Conservation (phyloP, 2,797 vertebrate genomes). For the Menidia menidia region DNA sequence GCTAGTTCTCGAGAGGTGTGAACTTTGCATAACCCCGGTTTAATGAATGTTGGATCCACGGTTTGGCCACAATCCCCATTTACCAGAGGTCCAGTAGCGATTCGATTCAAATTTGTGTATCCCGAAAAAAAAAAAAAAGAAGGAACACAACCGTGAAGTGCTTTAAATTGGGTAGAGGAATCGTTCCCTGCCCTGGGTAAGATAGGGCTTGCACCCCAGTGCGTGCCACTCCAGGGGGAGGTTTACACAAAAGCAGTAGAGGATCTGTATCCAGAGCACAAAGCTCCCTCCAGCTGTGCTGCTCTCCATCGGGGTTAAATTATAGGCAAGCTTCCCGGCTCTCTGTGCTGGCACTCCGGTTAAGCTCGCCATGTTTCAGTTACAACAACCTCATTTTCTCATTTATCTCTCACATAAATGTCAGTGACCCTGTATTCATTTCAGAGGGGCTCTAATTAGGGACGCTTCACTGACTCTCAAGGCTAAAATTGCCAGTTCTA, state of each 20-base stretch:
- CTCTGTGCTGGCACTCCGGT: conserved; percentile 38
- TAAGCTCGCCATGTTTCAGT: conserved; percentile 37
- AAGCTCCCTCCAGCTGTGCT: conserved; percentile 65
- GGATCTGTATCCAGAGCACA: conserved; percentile 63
- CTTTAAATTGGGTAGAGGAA: conserved; percentile 42
- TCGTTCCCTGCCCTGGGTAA: conserved; percentile 35
- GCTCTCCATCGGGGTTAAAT: conserved; percentile 59
- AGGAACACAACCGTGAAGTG: conserved; percentile 14
- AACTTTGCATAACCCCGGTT: no score
- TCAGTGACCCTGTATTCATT: conserved; percentile 50
- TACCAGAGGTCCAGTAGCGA: background rate
- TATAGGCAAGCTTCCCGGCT: conserved; percentile 57
- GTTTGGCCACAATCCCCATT: background rate
- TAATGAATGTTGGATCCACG: background rate
- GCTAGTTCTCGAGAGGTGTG: no score
- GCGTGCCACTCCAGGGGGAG: conserved; percentile 41
- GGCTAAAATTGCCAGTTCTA: conserved; percentile 40
- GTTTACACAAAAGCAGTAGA: conserved; percentile 51
- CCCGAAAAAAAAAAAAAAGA: no score
- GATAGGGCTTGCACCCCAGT: conserved; percentile 47
- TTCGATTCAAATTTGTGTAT: background rate
- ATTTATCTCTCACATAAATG: conserved; percentile 54
- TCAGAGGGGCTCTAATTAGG: conserved; percentile 49
- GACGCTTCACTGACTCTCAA: conserved; percentile 46
- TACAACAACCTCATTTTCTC: conserved; percentile 53